A percentile compares a stretch with the other conserved stretches of the same genome.
Conservation (phyloP, 1,140 invertebrate genomes). For the Papilio polytes region DNA sequence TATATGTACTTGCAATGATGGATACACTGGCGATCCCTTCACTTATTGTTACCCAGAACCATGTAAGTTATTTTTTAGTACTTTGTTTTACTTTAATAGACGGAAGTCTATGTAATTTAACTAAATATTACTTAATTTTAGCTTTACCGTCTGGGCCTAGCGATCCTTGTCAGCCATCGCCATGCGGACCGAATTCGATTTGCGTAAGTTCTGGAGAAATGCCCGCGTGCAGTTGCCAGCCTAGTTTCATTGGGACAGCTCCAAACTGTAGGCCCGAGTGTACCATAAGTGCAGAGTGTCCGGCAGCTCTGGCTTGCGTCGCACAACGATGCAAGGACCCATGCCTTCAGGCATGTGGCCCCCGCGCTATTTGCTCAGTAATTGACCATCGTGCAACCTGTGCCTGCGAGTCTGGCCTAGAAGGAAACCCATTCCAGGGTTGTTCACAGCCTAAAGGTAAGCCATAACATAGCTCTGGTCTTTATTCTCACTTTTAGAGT, state of each 20-base stretch:
- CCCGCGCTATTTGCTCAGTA: conserved; percentile 86
- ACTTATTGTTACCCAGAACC: conserved; percentile 87
- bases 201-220: conserved; percentile 88
- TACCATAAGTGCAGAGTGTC: conserved; percentile 89
- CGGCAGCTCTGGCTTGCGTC: conserved; percentile 88
- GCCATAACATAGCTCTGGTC: background rate
- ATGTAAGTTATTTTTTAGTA: conserved; percentile 52
- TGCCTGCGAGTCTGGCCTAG: conserved; percentile 87
- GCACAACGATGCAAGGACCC: conserved; percentile 89
- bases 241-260: conserved; percentile 90
- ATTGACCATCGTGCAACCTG: conserved; percentile 89
- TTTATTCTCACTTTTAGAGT: conserved; percentile 12
- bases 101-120: background rate
- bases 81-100: conserved; percentile 35
- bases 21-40: conserved; percentile 92
- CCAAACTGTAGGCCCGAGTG: conserved; percentile 93
- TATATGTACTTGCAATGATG: conserved; percentile 90
- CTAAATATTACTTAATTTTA: conserved; percentile 48
- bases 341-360: conserved; percentile 88
- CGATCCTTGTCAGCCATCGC: conserved; percentile 89
- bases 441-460: conserved; percentile 83
- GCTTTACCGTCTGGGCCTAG: conserved; percentile 54
- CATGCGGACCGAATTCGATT: conserved; percentile 92
- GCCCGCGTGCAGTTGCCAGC: conserved; percentile 90
- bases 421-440: conserved; percentile 90